These are phyloP conservation scores for Trialeurodes vaporariorum DNA, from an alignment of 1,140 invertebrate genomes.

Conservation along the genomic window DNA sequence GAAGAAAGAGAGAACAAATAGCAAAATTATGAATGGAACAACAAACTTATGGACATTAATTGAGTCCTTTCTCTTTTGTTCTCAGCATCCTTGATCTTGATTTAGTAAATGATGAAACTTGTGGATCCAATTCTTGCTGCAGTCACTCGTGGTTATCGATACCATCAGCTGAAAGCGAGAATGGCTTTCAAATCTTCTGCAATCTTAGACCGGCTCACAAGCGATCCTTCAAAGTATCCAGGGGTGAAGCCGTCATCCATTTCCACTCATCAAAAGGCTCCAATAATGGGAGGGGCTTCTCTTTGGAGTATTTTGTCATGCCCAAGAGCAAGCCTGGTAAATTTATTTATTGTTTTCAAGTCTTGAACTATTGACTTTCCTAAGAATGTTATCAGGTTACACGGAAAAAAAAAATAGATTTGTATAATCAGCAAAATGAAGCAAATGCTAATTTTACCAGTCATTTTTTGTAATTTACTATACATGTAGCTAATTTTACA, in stretches of 20 bases:
- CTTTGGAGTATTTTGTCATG: background rate
- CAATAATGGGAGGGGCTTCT: background rate
- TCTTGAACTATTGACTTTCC: too few relatives aligned
- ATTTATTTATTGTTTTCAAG: background rate
- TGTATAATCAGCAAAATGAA: too few relatives aligned
- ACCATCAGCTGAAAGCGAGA: constrained; percentile 9
- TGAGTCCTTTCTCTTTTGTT: background rate
- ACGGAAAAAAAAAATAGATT: too few relatives aligned
- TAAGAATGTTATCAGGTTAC: too few relatives aligned
- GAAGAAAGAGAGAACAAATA: too few relatives aligned
- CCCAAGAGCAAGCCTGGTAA: background rate
- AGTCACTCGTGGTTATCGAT: constrained; percentile 15
- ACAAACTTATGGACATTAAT: background rate
- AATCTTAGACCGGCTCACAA: background rate
- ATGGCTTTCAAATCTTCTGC: constrained; percentile 7
- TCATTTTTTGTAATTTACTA: too few relatives aligned
- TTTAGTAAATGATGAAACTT: constrained; percentile 6
- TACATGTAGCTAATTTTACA: too few relatives aligned
- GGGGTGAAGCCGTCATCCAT: background rate
- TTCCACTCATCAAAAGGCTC: background rate
- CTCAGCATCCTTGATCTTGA: background rate
- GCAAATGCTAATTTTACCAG: background rate
- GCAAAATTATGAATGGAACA: background rate
- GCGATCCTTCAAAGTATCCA: background rate
- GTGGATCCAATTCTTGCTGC: constrained; percentile 15